Percentiles rank a stretch among this genome's conserved stretches.
Evolutionary conservation across 2,888 invertebrate genomes (phyloP).

Genomic region (Ctenicera cuprea): DNA sequence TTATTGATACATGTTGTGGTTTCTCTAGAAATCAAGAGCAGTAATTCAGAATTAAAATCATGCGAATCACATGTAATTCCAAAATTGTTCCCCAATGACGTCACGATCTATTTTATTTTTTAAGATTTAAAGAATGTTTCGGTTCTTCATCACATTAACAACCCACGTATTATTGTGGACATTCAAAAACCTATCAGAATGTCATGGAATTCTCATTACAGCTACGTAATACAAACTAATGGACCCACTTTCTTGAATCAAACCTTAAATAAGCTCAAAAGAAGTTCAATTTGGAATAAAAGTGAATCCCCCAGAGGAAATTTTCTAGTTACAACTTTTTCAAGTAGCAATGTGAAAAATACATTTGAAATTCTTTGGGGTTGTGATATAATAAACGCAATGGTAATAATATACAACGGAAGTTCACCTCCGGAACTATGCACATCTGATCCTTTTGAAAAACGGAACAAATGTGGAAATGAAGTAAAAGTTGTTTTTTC

Average conservation of each 20-base stretch:
- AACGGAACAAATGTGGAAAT: neutral
- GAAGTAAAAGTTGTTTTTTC: neutral
- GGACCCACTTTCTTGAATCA: neutral
- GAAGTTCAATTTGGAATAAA: neutral
- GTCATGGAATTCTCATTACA: neutral
- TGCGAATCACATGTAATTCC: too few relatives aligned
- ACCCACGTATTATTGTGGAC: neutral
- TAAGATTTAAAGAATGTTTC: neutral
- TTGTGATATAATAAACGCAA: constrained; percentile 1
- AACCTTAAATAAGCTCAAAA: neutral
- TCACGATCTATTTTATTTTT: too few relatives aligned
- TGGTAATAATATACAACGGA: neutral
- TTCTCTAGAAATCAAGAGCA: too few relatives aligned
- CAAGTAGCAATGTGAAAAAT: neutral
- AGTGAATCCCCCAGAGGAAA: constrained; percentile 1
- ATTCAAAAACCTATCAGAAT: neutral
- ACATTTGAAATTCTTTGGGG: neutral
- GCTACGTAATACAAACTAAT: constrained; percentile 3
- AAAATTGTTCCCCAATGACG: too few relatives aligned
- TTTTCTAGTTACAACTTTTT: neutral
- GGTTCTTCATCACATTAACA: neutral
- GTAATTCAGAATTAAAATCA: too few relatives aligned
- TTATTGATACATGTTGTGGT: too few relatives aligned
- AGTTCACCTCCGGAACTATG: neutral
- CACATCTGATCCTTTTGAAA: neutral